A percentile compares a stretch with the other conserved stretches of the same genome.
These are phyloP conservation scores for Drosophila santomea DNA, from an alignment of 1,140 invertebrate genomes.

Conservation along the genomic window DNA sequence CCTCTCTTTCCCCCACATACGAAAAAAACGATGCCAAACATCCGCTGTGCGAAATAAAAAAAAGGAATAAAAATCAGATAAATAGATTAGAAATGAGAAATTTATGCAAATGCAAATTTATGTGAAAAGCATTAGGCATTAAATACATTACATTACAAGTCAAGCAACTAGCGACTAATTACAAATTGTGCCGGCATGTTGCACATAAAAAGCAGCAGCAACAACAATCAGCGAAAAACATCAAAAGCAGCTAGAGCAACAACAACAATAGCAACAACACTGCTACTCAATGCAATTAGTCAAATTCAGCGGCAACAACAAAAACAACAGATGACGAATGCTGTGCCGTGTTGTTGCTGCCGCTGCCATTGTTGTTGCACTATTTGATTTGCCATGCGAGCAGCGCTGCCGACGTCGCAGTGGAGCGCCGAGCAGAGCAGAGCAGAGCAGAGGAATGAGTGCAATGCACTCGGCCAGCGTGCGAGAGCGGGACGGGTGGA, in stretches of 20 bases:
- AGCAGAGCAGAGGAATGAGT: conserved; percentile 37
- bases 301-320: conserved; percentile 56
- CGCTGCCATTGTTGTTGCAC: conserved; percentile 37
- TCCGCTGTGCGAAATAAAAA: conserved; percentile 49
- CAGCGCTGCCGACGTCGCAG: conserved; percentile 39
- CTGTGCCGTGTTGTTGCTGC: conserved; percentile 18
- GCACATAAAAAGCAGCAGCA: conserved; percentile 44
- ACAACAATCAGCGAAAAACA: conserved; percentile 40
- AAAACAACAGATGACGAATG: conserved; percentile 41
- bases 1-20: conserved; percentile 17
- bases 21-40: conserved; percentile 71
- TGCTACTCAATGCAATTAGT: conserved; percentile 66
- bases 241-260: conserved; percentile 42
- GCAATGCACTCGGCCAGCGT: conserved; percentile 65
- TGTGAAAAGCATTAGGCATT: conserved; percentile 60
- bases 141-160: conserved; percentile 67
- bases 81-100: conserved; percentile 27
- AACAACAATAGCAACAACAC: conserved; percentile 17
- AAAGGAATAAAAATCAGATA: conserved; percentile 11
- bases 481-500: conserved; percentile 28
- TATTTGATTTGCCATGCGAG: conserved; percentile 71
- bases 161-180: conserved; percentile 60
- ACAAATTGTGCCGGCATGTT: conserved; percentile 67
- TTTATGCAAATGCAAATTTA: conserved; percentile 82
- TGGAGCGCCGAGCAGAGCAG: conserved; percentile 10